Percentiles rank a stretch among this genome's conserved stretches.
phyloP scores from a whole-genome alignment of 2,888 invertebrate genomes.

The Thymelicus lineola region DNA sequence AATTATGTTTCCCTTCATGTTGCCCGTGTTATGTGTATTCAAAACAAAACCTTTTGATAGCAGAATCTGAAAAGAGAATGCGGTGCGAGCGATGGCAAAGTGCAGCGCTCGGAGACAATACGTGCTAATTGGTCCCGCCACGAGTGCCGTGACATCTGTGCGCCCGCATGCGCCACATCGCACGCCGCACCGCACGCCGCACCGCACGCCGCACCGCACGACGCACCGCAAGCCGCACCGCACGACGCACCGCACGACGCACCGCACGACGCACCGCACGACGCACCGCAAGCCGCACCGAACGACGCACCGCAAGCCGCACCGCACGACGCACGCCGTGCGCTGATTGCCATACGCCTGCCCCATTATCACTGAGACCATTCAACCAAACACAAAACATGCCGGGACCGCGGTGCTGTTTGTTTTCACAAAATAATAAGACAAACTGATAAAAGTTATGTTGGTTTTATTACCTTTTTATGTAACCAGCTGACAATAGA shows the following conservation, averaged over 20 bases:
- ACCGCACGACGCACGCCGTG: too few relatives aligned
- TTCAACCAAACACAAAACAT: constrained; percentile 9
- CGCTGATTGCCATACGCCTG: background rate
- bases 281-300: background rate
- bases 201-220: background rate
- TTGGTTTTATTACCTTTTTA: too few relatives aligned
- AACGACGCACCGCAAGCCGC: too few relatives aligned
- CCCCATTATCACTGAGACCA: constrained; percentile 19
- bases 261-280: background rate
- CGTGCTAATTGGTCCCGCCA: constrained; percentile 22
- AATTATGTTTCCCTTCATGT: too few relatives aligned
- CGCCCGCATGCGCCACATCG: constrained; percentile 14
- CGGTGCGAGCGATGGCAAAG: background rate
- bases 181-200: too few relatives aligned
- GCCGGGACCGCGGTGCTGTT: background rate
- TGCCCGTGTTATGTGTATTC: too few relatives aligned
- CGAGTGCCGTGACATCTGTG: constrained; percentile 7
- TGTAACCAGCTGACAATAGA: too few relatives aligned
- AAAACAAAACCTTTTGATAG: too few relatives aligned
- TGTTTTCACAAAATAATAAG: background rate
- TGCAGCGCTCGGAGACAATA: constrained; percentile 26
- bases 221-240: background rate
- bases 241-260: too few relatives aligned
- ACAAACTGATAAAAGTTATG: too few relatives aligned
- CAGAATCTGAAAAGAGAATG: too few relatives aligned